Evolutionary conservation across 2,797 vertebrate species (phyloP).

Genomic region (Pangasius mekongensis): DNA sequence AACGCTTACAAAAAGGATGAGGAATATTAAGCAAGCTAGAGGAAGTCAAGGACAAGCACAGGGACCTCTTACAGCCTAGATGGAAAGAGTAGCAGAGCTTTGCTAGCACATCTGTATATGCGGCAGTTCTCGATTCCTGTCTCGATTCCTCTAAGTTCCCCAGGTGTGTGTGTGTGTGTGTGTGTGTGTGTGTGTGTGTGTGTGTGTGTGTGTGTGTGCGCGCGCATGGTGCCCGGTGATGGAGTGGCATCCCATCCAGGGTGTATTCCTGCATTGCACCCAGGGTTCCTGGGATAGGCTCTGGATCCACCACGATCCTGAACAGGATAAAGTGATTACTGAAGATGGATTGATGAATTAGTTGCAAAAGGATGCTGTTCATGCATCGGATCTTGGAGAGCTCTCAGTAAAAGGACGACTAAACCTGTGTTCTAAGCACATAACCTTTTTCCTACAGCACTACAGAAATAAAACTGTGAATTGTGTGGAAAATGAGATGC

Average conservation of each 20-base stretch:
- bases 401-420: neutral
- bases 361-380: neutral
- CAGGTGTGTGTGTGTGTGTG: neutral
- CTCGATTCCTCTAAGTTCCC: neutral
- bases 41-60: conserved; percentile 23
- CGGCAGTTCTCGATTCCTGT: neutral
- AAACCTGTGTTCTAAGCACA: too few species aligned
- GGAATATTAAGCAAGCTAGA: neutral
- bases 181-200: neutral
- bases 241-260: neutral
- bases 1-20: conserved; percentile 11
- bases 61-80: neutral
- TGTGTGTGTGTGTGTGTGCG: too few species aligned
- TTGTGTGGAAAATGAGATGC: neutral
- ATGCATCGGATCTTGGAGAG: neutral
- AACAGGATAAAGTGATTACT: neutral
- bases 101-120: neutral
- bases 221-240: too few species aligned
- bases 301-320: neutral
- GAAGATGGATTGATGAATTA: neutral
- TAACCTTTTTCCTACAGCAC: neutral
- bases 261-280: neutral
- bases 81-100: neutral
- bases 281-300: neutral
- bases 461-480: neutral